Evolutionary conservation across 2,113 vertebrate species (phyloP).

Genomic region (Mungos mungo): DNA sequence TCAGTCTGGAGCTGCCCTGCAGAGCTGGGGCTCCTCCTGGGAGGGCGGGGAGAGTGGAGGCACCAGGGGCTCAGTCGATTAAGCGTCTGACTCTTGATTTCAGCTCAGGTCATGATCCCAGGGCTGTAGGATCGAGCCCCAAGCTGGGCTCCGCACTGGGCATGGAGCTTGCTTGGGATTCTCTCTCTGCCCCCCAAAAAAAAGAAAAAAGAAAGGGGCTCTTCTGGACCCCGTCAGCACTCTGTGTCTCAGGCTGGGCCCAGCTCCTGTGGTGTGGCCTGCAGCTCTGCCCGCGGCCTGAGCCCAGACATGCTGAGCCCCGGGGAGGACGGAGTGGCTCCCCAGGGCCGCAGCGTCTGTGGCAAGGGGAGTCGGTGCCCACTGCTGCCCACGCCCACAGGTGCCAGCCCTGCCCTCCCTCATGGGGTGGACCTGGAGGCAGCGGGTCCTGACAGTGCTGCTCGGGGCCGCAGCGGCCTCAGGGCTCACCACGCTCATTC

Average conservation of each 20-base stretch:
- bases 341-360: not conserved
- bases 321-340: not conserved
- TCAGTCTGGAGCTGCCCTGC: not conserved
- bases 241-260: not conserved
- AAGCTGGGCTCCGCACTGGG: too few relatives aligned
- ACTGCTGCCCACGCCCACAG: not conserved
- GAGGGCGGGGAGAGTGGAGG: rapidly evolving
- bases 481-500: constrained; percentile 55
- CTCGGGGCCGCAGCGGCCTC: not conserved
- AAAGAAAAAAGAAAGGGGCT: not conserved
- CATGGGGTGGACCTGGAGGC: constrained; percentile 48
- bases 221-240: rapidly evolving
- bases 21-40: not conserved
- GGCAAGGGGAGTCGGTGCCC: not conserved
- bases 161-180: too few relatives aligned
- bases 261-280: not conserved
- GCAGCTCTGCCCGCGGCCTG: not conserved
- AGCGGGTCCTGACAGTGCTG: not conserved
- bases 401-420: not conserved
- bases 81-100: too few relatives aligned
- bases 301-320: rapidly evolving
- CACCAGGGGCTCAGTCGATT: too few relatives aligned
- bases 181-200: too few relatives aligned
- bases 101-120: too few relatives aligned
- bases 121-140: too few relatives aligned